Evolutionary conservation across 2,888 invertebrate species (phyloP).

Genomic region (Drosophila quinaria): DNA sequence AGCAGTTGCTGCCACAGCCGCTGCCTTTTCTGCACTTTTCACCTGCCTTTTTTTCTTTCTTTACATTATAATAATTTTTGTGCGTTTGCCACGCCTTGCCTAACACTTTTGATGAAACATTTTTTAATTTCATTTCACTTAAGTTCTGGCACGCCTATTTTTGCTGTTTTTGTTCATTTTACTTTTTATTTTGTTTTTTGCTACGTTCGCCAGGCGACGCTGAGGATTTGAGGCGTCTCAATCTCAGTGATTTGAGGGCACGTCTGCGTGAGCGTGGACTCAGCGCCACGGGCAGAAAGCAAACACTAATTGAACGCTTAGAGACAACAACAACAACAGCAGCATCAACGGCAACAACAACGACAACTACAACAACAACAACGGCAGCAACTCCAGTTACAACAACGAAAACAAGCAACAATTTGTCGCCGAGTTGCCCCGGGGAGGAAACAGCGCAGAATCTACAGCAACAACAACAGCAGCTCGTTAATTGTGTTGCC

Average conservation of each 20-base stretch:
- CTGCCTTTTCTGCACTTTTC: slow-evolving; percentile 15
- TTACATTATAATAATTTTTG: slow-evolving; percentile 15
- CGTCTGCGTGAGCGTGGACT: slow-evolving; percentile 72
- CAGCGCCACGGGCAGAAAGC: slow-evolving; percentile 71
- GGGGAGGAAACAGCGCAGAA: slow-evolving; percentile 17
- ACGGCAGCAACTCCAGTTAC: slow-evolving; percentile 17
- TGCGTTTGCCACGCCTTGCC: slow-evolving; percentile 22
- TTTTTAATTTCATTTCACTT: slow-evolving; percentile 53
- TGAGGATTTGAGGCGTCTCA: slow-evolving; percentile 59
- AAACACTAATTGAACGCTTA: slow-evolving; percentile 75
- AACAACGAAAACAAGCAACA: slow-evolving; percentile 36
- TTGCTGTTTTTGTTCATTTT: slow-evolving; percentile 35
- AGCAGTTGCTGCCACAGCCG: slow-evolving; percentile 13
- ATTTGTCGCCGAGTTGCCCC: slow-evolving; percentile 56
- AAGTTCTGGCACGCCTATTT: slow-evolving; percentile 60
- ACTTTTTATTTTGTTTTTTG: slow-evolving; percentile 5
- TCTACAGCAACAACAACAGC: slow-evolving; percentile 22
- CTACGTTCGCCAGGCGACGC: slow-evolving; percentile 33
- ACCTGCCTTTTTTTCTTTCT: slow-evolving; percentile 4
- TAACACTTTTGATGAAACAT: slow-evolving; percentile 51
- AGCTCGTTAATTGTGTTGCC: slow-evolving; percentile 54
- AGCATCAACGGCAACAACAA: slow-evolving; percentile 6
- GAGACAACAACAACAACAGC: slow-evolving; percentile 33
- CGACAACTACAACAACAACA: slow-evolving; percentile 1
- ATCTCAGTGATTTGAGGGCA: slow-evolving; percentile 68